Evolutionary conservation across 2,888 invertebrate species (phyloP).

Genomic region (Caenorhabditis sp.): DNA sequence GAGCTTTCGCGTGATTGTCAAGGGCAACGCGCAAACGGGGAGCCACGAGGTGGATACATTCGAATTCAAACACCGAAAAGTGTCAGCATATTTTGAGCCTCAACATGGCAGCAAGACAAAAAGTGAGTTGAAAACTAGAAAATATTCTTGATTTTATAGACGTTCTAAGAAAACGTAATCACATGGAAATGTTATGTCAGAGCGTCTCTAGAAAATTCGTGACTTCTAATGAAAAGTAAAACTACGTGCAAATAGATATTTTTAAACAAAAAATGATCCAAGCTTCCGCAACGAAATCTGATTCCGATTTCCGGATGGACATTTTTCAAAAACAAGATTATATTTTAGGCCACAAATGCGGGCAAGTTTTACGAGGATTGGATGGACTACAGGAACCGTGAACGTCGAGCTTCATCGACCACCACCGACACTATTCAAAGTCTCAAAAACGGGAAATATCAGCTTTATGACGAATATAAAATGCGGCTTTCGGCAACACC

Average conservation of each 20-base stretch:
- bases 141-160: neutral
- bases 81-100: conserved; percentile 2
- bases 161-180: too few relatives aligned
- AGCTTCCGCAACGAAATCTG: too few relatives aligned
- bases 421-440: conserved; percentile 64
- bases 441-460: conserved; percentile 64
- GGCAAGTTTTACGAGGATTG: conserved; percentile 63
- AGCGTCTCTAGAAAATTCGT: too few relatives aligned
- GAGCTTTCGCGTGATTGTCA: conserved; percentile 22
- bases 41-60: conserved; percentile 21
- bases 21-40: conserved; percentile 30
- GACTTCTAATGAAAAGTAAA: too few relatives aligned
- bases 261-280: too few relatives aligned
- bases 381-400: conserved; percentile 65
- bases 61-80: conserved; percentile 39
- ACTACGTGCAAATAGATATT: too few relatives aligned
- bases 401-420: conserved; percentile 62
- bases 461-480: conserved; percentile 65
- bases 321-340: neutral
- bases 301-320: too few relatives aligned
- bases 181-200: too few relatives aligned
- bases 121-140: conserved; percentile 22
- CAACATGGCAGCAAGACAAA: conserved; percentile 39
- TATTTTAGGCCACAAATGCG: conserved; percentile 26
- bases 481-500: conserved; percentile 59